phyloP scores from a whole-genome alignment of 2,797 vertebrate genomes.

The Streptopelia turtur region DNA sequence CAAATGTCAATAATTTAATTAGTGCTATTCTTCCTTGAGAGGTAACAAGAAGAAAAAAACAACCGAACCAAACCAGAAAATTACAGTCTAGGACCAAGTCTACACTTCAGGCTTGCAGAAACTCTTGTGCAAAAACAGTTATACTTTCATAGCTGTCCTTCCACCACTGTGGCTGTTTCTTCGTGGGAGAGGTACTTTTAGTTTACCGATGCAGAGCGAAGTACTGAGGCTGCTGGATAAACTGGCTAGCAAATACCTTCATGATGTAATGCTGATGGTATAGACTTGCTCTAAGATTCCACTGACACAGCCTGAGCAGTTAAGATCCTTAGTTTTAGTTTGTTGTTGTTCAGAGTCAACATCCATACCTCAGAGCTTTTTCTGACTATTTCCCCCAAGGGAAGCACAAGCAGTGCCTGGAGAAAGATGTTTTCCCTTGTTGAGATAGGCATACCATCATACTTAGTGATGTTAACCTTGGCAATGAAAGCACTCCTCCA shows the following conservation, averaged over 20 bases:
- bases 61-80: background rate
- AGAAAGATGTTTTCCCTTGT: background rate
- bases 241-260: background rate
- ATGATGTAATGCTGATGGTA: background rate
- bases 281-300: background rate
- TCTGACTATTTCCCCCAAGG: background rate
- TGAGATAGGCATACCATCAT: background rate
- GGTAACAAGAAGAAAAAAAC: background rate
- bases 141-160: background rate
- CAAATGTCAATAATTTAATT: conserved; percentile 63
- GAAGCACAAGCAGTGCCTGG: background rate
- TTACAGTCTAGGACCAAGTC: background rate
- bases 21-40: conserved; percentile 32
- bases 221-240: background rate
- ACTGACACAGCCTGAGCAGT: background rate
- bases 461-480: background rate
- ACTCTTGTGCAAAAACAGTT: background rate
- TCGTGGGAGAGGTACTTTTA: background rate
- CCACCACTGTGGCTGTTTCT: background rate
- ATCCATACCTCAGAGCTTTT: background rate
- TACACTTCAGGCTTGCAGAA: background rate
- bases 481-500: background rate
- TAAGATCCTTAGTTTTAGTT: background rate
- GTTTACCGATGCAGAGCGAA: background rate
- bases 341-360: background rate